Percentiles rank a stretch among this genome's conserved stretches.
Conservation (phyloP, 2,113 vertebrate genomes). For the Athene noctua region DNA sequence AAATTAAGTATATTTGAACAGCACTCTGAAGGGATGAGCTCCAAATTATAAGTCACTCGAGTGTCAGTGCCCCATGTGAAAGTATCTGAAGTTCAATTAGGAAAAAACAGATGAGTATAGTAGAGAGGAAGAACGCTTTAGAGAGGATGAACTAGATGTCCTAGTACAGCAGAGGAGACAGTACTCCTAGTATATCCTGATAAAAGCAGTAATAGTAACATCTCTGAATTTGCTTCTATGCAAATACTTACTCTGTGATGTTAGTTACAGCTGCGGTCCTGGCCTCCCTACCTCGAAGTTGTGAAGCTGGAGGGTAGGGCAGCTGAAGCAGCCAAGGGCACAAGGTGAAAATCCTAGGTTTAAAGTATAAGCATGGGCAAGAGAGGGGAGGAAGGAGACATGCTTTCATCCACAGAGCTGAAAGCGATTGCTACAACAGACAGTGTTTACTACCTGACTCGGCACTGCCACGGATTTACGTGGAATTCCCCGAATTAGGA, state of each 20-base stretch:
- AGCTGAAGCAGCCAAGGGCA: not conserved
- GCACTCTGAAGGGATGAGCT: not conserved
- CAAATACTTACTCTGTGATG: not conserved
- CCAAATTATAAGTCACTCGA: not conserved
- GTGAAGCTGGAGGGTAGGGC: not conserved
- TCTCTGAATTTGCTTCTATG: not conserved
- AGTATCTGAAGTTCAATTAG: not conserved
- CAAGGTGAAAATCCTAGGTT: not conserved
- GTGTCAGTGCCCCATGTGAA: not conserved
- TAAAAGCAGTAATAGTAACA: accelerated
- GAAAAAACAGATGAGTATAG: not conserved
- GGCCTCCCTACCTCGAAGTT: not conserved
- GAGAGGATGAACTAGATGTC: not conserved
- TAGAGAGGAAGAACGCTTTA: not conserved
- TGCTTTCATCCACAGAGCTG: not conserved
- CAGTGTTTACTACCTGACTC: not conserved
- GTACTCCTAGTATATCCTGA: not conserved
- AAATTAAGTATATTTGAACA: not conserved
- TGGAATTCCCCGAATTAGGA: not conserved
- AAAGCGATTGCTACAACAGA: not conserved
- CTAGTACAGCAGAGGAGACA: not conserved
- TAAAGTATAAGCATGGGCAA: not conserved
- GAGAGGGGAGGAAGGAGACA: not conserved
- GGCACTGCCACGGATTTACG: not conserved
- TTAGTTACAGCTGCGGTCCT: not conserved